These are phyloP conservation scores for Eufriesea mexicana DNA, from an alignment of 1,140 invertebrate species.

Conservation along the genomic window DNA sequence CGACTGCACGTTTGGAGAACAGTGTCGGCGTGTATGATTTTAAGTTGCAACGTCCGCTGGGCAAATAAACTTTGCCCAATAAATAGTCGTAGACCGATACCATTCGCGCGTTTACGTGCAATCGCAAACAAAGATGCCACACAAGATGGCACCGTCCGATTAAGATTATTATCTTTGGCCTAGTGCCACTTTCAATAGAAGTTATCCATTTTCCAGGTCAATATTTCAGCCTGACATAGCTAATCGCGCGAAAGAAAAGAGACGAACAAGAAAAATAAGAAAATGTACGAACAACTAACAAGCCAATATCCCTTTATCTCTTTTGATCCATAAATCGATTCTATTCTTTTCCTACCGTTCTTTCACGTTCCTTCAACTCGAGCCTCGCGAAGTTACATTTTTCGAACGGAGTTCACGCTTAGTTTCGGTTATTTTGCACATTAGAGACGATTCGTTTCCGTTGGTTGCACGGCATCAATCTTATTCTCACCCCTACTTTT, in stretches of 20 bases:
- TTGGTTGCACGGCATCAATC: slow-evolving; percentile 22
- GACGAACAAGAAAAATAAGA: no score
- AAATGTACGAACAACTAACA: no score
- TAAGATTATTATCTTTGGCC: slow-evolving; percentile 55
- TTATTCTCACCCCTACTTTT: slow-evolving; percentile 48
- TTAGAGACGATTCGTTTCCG: slow-evolving; percentile 3
- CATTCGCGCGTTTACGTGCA: slow-evolving; percentile 40
- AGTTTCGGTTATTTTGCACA: slow-evolving; percentile 12
- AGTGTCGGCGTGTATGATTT: neutral
- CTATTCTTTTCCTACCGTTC: neutral
- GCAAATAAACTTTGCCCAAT: slow-evolving; percentile 49
- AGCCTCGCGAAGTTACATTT: neutral
- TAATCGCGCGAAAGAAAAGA: neutral
- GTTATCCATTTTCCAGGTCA: slow-evolving; percentile 44
- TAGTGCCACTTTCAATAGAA: slow-evolving; percentile 43
- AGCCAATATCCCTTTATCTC: no score
- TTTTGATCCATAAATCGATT: neutral
- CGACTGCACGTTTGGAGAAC: neutral
- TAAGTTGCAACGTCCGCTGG: slow-evolving; percentile 34
- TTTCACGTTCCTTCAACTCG: no score
- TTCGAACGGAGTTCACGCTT: neutral
- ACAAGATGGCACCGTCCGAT: slow-evolving; percentile 51
- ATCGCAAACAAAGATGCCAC: slow-evolving; percentile 48
- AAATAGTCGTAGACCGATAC: slow-evolving; percentile 51
- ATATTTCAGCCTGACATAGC: slow-evolving; percentile 14